These are phyloP conservation scores for Aphidoletes aphidimyza DNA, from an alignment of 2,888 invertebrate species.

Conservation along the genomic window DNA sequence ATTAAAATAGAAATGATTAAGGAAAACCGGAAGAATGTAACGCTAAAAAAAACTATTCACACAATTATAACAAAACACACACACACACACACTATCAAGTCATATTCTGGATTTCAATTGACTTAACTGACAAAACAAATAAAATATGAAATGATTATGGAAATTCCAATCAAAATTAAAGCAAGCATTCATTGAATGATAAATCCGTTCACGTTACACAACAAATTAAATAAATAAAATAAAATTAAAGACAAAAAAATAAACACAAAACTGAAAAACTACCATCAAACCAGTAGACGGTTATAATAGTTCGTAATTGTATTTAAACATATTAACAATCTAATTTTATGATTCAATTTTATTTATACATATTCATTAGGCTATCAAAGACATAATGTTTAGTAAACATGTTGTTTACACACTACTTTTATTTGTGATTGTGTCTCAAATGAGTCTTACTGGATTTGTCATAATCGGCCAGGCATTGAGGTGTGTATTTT, in stretches of 20 bases:
- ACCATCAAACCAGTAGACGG: conserved; percentile 14
- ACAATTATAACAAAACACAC: background rate
- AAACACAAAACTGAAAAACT: background rate
- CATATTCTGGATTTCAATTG: background rate
- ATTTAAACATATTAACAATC: conserved; percentile 33
- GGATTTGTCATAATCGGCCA: background rate
- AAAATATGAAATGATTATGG: background rate
- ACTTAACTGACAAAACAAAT: background rate
- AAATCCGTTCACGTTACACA: background rate
- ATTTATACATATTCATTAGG: conserved; percentile 26
- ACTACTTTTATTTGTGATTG: background rate
- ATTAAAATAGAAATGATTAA: background rate
- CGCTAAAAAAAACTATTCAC: background rate
- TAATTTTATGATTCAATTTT: conserved; percentile 13
- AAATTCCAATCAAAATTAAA: background rate
- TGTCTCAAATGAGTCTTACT: background rate
- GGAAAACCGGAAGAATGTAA: background rate
- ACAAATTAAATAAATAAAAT: background rate
- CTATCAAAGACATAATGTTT: conserved; percentile 1
- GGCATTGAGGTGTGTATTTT: background rate
- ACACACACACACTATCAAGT: no score
- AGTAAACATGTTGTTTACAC: background rate
- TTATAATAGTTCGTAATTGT: conserved; percentile 31
- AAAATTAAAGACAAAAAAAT: background rate
- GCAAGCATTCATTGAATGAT: background rate